Base-by-base conservation (phyloP, 1,140 invertebrate genomes). In the Calosoma granatense region DNA sequence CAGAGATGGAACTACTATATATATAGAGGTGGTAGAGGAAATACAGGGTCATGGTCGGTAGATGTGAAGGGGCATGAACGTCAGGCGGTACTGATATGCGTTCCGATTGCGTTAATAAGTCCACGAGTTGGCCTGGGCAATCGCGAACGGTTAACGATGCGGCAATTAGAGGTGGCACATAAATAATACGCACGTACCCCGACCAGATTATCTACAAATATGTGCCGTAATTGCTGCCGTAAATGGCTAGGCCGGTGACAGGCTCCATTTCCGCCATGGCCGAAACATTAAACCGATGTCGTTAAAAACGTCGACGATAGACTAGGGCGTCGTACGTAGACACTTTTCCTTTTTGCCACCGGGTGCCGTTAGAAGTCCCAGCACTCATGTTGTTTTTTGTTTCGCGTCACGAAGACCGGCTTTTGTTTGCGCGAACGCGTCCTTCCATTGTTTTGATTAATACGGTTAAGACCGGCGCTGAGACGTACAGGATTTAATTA, bases 121-220 rank as follows among this genome's bases (percentile, higher is more conserved):
- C 17, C 41, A 47, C 41, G 17, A 36, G 41, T 9, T 17, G 9
- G 41, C n/a, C 26, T 36, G 6, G 26, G 26, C 26, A 36, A 9
- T n/a, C 26, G 41, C 17, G 41, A 47, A 17, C 41, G 15, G 6
- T 47, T 47, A 47, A 47, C 41, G 41, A 47, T 17, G 41, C 41
- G 17, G 41, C 41, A 47, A 47, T 47, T 47, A 47, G 41, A 47
- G 41, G 41, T 47, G 41, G 41, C 6, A 47, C 41, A 47, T 47
- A 47, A 47, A 47, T 47, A 47, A 47, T 47, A 47, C 41, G 41
- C 41, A 47, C 41, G 41, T 47, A 9, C 41, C 41, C 41, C 9
- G 41, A 4, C 41, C 6, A 47, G 41, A 47, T 47, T 47, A 47
- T 47, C 41, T 47, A 47, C 41, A 47, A 47, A 47, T 47, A 47